These are phyloP conservation scores for Punctoribates punctum DNA, from an alignment of 2,888 invertebrate genomes.

Conservation along the genomic window DNA sequence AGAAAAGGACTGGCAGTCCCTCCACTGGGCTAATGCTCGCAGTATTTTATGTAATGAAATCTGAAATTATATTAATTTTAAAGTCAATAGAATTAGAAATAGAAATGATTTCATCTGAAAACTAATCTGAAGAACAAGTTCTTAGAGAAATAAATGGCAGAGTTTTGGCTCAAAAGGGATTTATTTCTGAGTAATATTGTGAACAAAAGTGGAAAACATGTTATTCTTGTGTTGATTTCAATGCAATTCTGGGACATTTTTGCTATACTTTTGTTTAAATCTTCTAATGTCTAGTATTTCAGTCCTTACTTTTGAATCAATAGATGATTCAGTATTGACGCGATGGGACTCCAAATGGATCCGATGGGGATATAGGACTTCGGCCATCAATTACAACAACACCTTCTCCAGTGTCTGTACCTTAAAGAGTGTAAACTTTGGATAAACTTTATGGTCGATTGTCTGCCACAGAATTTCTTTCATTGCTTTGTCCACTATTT, in stretches of 20 bases:
- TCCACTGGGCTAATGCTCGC: no score
- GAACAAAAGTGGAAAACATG: neutral
- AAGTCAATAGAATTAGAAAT: no score
- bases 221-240: neutral
- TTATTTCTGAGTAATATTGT: neutral
- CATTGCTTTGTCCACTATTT: neutral
- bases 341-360: slow-evolving; percentile 12
- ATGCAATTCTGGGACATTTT: neutral
- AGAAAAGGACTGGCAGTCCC: no score
- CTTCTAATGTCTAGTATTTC: neutral
- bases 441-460: slow-evolving; percentile 1
- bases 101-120: no score
- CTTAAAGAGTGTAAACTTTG: neutral
- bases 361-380: neutral
- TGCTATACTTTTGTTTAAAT: slow-evolving; percentile 2
- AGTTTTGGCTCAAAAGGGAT: slow-evolving; percentile 10
- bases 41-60: no score
- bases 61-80: no score
- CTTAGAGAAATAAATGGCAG: neutral
- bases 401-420: neutral
- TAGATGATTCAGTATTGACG: slow-evolving; percentile 3
- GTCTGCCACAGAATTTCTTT: neutral
- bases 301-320: neutral
- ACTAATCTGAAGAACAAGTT: neutral
- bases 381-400: slow-evolving; percentile 11